Percentiles rank a stretch among this genome's conserved stretches.
Conservation (phyloP, 2,888 invertebrate genomes). For the Molorchus minor region DNA sequence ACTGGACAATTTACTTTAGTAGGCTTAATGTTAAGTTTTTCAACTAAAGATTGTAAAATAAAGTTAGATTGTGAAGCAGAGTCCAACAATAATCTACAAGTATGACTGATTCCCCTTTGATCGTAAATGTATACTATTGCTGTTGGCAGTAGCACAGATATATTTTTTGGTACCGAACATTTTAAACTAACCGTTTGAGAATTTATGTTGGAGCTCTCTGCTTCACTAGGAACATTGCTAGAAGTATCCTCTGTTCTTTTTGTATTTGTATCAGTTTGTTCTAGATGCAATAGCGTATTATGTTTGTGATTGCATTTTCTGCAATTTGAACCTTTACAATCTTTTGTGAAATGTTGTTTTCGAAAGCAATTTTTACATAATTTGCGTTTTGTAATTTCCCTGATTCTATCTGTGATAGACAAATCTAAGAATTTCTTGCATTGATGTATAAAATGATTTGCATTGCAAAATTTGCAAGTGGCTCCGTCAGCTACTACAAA, state of each 20-base stretch:
- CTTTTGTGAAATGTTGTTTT: not conserved
- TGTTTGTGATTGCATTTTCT: not conserved
- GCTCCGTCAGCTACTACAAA: not conserved
- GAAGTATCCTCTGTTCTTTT: too few relatives aligned
- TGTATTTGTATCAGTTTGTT: not conserved
- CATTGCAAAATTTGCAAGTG: slow-evolving; percentile 2
- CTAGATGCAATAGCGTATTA: not conserved
- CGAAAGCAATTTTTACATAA: not conserved
- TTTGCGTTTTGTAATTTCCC: not conserved
- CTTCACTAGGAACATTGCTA: not conserved
- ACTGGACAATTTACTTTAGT: too few relatives aligned
- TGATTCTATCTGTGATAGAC: not conserved
- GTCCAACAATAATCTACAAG: too few relatives aligned
- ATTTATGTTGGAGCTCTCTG: not conserved
- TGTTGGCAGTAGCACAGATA: not conserved
- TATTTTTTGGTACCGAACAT: not conserved
- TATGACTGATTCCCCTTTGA: not conserved
- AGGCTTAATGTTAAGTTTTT: too few relatives aligned
- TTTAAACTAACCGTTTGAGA: too few relatives aligned
- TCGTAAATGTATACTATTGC: not conserved
- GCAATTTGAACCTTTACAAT: not conserved
- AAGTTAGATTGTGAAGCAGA: too few relatives aligned
- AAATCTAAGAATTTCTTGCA: not conserved
- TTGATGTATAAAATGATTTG: not conserved
- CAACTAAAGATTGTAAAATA: too few relatives aligned